Base-by-base conservation (phyloP, 2,113 vertebrate genomes). In the Alexandromys fortis region DNA sequence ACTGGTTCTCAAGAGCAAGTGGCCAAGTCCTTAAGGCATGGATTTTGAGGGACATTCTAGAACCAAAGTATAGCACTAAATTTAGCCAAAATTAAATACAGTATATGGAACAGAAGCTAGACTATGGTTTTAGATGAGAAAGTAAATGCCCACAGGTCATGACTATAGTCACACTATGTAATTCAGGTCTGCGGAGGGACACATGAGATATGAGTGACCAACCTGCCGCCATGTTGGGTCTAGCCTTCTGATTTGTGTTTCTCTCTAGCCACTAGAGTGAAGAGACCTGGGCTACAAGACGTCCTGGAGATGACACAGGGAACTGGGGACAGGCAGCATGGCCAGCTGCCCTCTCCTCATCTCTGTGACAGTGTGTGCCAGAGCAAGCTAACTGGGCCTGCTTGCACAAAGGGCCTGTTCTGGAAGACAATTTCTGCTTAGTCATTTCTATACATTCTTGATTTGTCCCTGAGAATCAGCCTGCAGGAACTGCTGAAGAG, bases 71-170 rank as follows among this genome's bases (percentile, higher is more conserved):
- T 9, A 89, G 35, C 24, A 65, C 55, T 49, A 81, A 68, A 89
- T 33, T 83, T 85, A 83, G 47, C 65, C 55, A 67, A 90, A 92
- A 72, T 92, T 52, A 82, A 94, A 89, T 58, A 67, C 24, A 47
- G 12, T 21, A 12, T 45, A 5, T 19, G 30, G 13, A 47, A 65
- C n/a, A 79, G 63, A 93, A 88, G 38, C 7, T 77, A 95, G 52
- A 73, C 6, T 0, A 0, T 12, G 33, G 10, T 35, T 47, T 86
- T 91, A 63, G 73, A 92, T 42, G 58, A 72, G 58, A 82, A n/a
- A 82, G 55, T 58, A 89, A 94, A 42, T 73, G 2, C 0, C 47
- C 22, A 4, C 17, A 4, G 83, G n/a, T 68, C 5, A 2, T 26
- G 28, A n/a, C 83, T 87, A 95, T 79, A 26, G 35, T 13, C 55